Percentiles rank a stretch among this genome's conserved stretches.
Conservation (phyloP, 2,888 invertebrate species). For the Aethes cnicana region DNA sequence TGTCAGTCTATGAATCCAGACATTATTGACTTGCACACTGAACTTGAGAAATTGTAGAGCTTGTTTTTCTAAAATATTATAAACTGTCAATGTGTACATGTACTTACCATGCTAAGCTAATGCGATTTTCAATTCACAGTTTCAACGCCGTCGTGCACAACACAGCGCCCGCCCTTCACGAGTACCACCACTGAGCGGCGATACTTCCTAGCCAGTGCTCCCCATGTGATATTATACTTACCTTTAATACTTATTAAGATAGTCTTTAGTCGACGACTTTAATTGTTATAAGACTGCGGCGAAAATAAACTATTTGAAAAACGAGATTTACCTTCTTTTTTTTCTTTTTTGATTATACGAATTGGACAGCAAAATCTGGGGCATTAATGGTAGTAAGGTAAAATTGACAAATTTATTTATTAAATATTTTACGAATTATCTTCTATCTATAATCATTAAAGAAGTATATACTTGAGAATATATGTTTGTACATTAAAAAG, state of each 20-base stretch:
- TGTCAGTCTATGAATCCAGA: too few species aligned
- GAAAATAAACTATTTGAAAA: slow-evolving; percentile 76
- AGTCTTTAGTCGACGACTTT: slow-evolving; percentile 76
- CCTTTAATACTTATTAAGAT: slow-evolving; percentile 71
- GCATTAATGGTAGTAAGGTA: too few species aligned
- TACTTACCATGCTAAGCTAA: not conserved
- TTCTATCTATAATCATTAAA: too few species aligned
- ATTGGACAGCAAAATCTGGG: too few species aligned
- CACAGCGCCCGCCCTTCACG: slow-evolving; percentile 73
- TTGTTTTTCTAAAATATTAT: too few species aligned
- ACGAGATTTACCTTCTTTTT: slow-evolving; percentile 8
- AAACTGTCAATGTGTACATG: too few species aligned
- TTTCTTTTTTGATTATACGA: not conserved
- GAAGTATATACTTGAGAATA: too few species aligned
- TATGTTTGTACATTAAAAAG: too few species aligned
- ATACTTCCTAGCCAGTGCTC: slow-evolving; percentile 52
- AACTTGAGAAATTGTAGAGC: too few species aligned
- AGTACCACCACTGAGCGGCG: slow-evolving; percentile 57
- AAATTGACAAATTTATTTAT: too few species aligned
- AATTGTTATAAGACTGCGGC: slow-evolving; percentile 78
- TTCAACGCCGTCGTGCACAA: slow-evolving; percentile 81
- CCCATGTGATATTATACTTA: slow-evolving; percentile 79
- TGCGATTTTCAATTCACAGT: slow-evolving; percentile 50
- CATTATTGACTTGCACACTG: too few species aligned
- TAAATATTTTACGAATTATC: too few species aligned